phyloP scores from a whole-genome alignment of 2,113 vertebrate genomes.

The Phasianus colchicus region DNA sequence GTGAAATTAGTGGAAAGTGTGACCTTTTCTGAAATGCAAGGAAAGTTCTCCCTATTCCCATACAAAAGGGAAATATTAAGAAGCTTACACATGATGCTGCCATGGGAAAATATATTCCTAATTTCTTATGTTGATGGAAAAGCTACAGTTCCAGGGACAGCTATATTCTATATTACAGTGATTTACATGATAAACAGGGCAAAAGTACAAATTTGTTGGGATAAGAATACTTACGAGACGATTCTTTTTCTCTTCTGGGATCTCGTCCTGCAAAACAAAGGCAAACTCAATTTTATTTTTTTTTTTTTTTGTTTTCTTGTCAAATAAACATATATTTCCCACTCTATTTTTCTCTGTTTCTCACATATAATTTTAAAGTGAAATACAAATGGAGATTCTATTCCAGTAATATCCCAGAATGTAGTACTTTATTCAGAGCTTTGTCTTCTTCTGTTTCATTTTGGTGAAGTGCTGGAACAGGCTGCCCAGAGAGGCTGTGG shows the following conservation, averaged over 20 bases:
- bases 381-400: not conserved
- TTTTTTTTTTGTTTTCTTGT: not conserved
- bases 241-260: not conserved
- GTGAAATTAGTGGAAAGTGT: not conserved
- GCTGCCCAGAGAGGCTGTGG: no score
- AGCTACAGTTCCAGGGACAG: not conserved
- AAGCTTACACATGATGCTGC: not conserved
- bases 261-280: slow-evolving; percentile 31
- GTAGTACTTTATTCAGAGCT: not conserved
- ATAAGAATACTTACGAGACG: not conserved
- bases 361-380: slow-evolving; percentile 2
- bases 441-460: not conserved
- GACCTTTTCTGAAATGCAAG: not conserved
- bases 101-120: not conserved
- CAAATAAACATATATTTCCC: not conserved
- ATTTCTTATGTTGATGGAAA: not conserved
- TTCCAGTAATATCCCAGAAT: not conserved
- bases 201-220: not conserved
- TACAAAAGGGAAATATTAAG: not conserved
- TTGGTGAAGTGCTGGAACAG: no score
- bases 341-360: not conserved
- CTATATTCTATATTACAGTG: not conserved
- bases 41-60: not conserved
- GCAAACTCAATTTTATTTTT: not conserved
- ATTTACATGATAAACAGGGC: not conserved